A percentile compares a stretch with the other conserved stretches of the same genome.
phyloP scores from a whole-genome alignment of 2,797 vertebrate genomes.

The Lutjanus campechanus region DNA sequence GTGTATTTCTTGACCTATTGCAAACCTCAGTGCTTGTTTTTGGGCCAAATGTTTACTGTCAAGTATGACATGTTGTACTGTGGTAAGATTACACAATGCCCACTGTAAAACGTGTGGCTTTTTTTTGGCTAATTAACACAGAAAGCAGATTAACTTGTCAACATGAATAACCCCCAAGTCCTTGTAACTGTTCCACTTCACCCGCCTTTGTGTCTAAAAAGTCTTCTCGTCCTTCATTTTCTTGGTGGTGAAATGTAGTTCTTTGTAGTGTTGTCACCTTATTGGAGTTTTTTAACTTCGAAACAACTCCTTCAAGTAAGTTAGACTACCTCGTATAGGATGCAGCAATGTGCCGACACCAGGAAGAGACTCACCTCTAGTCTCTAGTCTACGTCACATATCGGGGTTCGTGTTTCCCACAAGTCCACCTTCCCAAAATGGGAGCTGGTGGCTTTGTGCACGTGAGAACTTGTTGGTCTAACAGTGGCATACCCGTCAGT shows the following conservation, averaged over 20 bases:
- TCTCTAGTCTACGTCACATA: too few relatives aligned
- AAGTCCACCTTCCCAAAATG: too few relatives aligned
- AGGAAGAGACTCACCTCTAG: too few relatives aligned
- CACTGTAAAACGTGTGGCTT: neutral
- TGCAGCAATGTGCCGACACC: too few relatives aligned
- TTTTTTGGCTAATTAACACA: slow-evolving; percentile 30
- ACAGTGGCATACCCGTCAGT: too few relatives aligned
- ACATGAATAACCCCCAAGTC: slow-evolving; percentile 17
- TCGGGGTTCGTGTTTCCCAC: too few relatives aligned
- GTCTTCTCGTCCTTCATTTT: slow-evolving; percentile 6
- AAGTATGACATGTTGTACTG: slow-evolving; percentile 2
- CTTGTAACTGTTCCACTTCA: neutral
- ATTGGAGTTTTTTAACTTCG: too few relatives aligned
- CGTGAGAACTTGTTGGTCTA: too few relatives aligned
- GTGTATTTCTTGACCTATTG: slow-evolving; percentile 35
- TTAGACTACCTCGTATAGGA: too few relatives aligned
- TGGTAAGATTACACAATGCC: neutral
- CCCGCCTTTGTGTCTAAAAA: neutral
- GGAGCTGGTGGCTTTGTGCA: too few relatives aligned
- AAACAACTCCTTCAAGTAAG: too few relatives aligned
- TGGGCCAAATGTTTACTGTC: slow-evolving; percentile 24
- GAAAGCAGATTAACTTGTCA: slow-evolving; percentile 13
- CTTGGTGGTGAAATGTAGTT: neutral
- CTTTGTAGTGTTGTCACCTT: neutral
- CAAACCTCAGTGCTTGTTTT: slow-evolving; percentile 17